Base-by-base conservation (phyloP, 2,797 vertebrate species). In the Brachyrhaphis roseni region DNA sequence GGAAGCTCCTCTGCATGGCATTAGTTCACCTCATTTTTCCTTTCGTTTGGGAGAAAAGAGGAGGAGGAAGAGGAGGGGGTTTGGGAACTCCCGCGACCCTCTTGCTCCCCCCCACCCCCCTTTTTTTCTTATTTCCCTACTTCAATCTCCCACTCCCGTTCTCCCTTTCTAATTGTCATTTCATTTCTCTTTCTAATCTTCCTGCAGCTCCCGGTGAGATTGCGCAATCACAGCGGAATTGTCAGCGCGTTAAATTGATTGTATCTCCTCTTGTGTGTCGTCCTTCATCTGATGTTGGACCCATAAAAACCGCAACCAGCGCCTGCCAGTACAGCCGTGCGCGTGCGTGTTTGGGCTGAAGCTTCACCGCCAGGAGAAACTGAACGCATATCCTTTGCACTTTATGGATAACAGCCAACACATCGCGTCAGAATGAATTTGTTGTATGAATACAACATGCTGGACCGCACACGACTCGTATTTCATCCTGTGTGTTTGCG, bases 1-100 rank as follows among this genome's bases (percentile, higher is more conserved):
- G 95, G 96, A 94, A 93, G 95, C 94, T 92, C 93, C 96, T 93
- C 95, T 97, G 97, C 95, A 96, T 97, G 96, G 96, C 82, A 85
- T 91, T 89, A 86, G 87, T 82, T 86, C 80, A 72, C 82, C 78
- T 49, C 43, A 13, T 41, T 81, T 87, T 90, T 89, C 84, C 86
- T 89, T 85, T 87, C 75, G 89, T 78, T 86, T 79, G 76, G 73
- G 73, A 81, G 97, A 97, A 96, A 96, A 82, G 96, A 95, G 82
- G 92, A 86, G 94, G 90, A 84, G 84, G 95, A 94, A 94, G 85
- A 75, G 93, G 96, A 94, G 94, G 95, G 91, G 87, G 90, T 68
- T 45, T 78, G 73, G 76, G 72, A 78, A 41, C 68, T 55, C 3
- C 66, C 34, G 46, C 46, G 31, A 53, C 5, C 45, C 0, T 23